These are phyloP conservation scores for Druceiella hillmani DNA, from an alignment of 2,888 invertebrate genomes.

Conservation along the genomic window DNA sequence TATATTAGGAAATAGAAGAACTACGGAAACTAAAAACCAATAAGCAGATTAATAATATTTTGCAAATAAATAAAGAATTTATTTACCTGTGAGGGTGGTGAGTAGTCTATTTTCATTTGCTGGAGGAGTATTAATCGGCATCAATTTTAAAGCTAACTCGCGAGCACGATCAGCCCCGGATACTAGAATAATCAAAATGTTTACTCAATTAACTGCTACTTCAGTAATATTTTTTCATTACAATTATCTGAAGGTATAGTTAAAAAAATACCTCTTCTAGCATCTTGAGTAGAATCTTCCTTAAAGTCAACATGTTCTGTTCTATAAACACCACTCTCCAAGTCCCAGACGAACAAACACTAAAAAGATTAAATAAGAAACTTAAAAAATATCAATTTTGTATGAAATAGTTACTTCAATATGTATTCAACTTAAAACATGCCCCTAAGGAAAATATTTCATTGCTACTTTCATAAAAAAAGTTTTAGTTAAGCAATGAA, in stretches of 20 bases:
- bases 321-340: conserved; percentile 45
- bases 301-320: conserved; percentile 46
- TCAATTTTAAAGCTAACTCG: conserved; percentile 39
- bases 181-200: conserved; percentile 28
- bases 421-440: no score
- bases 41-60: no score
- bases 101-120: conserved; percentile 41
- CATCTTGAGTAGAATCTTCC: conserved; percentile 45
- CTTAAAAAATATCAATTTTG: not conserved
- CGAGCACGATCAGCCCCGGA: conserved; percentile 44
- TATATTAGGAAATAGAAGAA: not conserved
- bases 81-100: conserved; percentile 42
- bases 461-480: no score
- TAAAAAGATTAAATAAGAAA: conserved; percentile 25
- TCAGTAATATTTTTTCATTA: not conserved
- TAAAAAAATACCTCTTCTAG: conserved; percentile 39
- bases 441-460: no score
- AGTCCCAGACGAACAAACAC: conserved; percentile 49
- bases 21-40: not conserved
- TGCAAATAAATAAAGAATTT: conserved; percentile 3
- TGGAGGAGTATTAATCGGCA: conserved; percentile 38
- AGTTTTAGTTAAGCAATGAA: no score
- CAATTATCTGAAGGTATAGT: not conserved
- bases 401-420: no score
- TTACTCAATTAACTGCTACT: not conserved